Evolutionary conservation across 2,797 vertebrate species (phyloP), one percentile per base, ranked within the genome.

Genomic region (Hippoglossus hippoglossus): DNA sequence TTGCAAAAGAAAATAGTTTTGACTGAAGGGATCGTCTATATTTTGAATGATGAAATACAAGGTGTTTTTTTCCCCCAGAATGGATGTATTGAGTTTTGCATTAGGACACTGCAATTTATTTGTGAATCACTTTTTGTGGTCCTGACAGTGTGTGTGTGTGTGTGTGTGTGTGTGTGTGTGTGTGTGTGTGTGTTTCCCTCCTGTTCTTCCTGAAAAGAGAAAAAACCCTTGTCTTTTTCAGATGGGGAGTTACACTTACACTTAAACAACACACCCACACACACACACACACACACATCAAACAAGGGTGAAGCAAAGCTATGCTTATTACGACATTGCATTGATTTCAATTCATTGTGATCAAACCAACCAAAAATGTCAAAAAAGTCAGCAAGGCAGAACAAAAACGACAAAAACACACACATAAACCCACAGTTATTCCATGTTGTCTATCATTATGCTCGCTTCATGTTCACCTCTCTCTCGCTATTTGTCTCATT

Each of bases 201-300:
- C 12, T 39, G 10, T 13, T 39, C 12, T 13, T 13, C 3, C 36
- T 39, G 36, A 39, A 13, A 39, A 39, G 63, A 68, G 51, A 46
- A 69, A 75, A 75, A 62, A 58, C 36, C 74, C 75, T 85, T 75
- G 47, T 72, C 53, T 78, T 70, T 75, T 75, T 78, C 70, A 65
- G 39, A 70, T 26, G 19, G 24, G 53, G 25, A 2, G 36, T 64
- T 31, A 31, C 28, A 31, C 7, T 8, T 31, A 31, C 28, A 31
- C 28, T 31, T 31, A 31, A 31, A 31, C 56, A 60, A 62, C 39
- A 71, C 22, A 22, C 22, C n/a, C n/a, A 22, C 22, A 24, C 39
- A 65, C 56, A 63, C 59, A 75, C 52, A 64, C 18, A 66, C 59
- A 75, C 36, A 60, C 34, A 51, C n/a, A 63, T 28, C 28, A 28